phyloP scores from a whole-genome alignment of 2,113 vertebrate genomes.

The Brienomyrus brachyistius region DNA sequence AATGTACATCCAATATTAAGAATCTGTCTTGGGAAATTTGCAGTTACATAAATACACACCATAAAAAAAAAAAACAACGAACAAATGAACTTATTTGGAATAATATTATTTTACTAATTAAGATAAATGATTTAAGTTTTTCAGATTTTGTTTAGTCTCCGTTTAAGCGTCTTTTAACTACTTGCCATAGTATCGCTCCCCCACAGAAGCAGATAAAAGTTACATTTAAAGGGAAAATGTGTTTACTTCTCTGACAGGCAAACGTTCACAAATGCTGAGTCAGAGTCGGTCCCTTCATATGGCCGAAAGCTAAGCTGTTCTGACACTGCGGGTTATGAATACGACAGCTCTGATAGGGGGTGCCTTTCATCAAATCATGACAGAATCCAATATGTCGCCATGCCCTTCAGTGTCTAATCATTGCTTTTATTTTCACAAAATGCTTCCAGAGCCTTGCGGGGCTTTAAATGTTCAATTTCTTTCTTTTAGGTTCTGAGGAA shows the following conservation, averaged over 20 bases:
- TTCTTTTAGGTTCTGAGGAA: constrained; percentile 58
- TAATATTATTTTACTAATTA: background rate
- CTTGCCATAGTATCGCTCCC: background rate
- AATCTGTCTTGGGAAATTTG: background rate
- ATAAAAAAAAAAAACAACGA: background rate
- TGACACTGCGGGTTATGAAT: constrained; percentile 11
- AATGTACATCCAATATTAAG: background rate
- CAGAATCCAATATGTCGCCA: constrained; percentile 3
- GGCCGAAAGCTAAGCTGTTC: constrained; percentile 3
- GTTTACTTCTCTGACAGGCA: background rate
- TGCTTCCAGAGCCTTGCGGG: background rate
- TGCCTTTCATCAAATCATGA: constrained; percentile 15
- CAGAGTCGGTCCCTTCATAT: background rate
- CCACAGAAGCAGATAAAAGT: background rate
- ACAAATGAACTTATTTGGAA: background rate
- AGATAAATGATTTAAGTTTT: background rate
- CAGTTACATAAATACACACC: background rate
- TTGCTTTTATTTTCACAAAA: constrained; percentile 18
- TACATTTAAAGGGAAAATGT: background rate
- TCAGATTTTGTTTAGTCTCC: background rate
- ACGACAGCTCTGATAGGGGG: constrained; percentile 2
- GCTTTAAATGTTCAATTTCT: constrained; percentile 14
- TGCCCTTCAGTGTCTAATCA: background rate
- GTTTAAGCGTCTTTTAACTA: background rate
- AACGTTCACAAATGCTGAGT: constrained; percentile 7